phyloP scores from a whole-genome alignment of 2,113 vertebrate species.

The Poicephalus meyeri region DNA sequence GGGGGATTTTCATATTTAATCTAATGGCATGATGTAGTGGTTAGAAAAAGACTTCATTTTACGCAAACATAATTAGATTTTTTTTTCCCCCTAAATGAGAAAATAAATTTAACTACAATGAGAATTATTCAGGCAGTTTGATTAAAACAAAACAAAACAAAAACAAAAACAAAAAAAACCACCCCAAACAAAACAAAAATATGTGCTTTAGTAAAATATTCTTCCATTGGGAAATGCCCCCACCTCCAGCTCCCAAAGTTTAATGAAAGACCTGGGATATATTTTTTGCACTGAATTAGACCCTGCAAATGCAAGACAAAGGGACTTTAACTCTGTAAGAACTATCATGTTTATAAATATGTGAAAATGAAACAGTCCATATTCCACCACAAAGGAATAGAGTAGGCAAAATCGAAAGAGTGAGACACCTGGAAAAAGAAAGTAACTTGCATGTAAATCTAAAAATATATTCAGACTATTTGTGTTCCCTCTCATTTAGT shows the following conservation, averaged over 20 bases:
- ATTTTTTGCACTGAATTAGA: neutral
- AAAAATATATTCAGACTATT: neutral
- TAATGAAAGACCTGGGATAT: neutral
- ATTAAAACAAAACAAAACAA: neutral
- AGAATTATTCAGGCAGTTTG: neutral
- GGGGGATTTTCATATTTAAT: neutral
- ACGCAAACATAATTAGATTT: neutral
- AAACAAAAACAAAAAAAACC: neutral
- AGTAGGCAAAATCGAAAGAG: neutral
- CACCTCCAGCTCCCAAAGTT: neutral
- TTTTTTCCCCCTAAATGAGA: neutral
- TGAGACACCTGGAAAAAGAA: neutral
- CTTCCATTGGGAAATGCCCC: neutral
- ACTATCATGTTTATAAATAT: neutral
- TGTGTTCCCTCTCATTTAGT: conserved; percentile 6
- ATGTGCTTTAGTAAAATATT: neutral
- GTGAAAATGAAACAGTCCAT: neutral
- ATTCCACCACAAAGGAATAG: neutral
- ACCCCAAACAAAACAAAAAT: neutral
- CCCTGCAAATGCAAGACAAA: neutral
- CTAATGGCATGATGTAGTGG: neutral
- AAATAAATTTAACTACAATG: neutral
- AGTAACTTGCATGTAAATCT: neutral
- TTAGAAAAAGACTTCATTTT: neutral
- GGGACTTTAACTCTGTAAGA: neutral